Base-by-base conservation (phyloP, 2,113 vertebrate genomes). In the Pseudolaguvia tuberculata region DNA sequence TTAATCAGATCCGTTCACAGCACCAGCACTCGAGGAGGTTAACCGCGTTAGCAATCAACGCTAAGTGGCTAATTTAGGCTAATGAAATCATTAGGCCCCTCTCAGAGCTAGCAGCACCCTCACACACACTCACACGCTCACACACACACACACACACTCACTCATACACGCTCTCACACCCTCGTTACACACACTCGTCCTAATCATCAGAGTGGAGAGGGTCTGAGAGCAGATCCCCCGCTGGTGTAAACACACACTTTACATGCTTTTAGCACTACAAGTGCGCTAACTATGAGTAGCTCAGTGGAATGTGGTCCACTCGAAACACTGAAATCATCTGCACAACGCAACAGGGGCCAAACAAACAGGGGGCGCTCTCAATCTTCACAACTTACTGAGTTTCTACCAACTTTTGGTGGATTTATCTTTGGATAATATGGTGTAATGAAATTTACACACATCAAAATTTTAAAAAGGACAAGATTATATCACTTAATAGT, bases 171-270 rank as follows among this genome's bases (percentile, higher is more conserved):
- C n/a, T n/a, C n/a, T n/a, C n/a, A n/a, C n/a, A 25, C 53, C 69
- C 57, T n/a, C 68, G 23, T 39, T 70, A 56, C 52, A 70, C 69
- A 57, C 69, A 14, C 68, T 55, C 20, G 5, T 53, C 52, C 3
- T 25, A 42, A 45, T 57, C 52, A 71, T 45, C 69, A 27, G 55
- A 58, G 53, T 58, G 23, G 15, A 71, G 69, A 71, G 21, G 55
- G 23, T 42, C 55, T 67, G 48, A 63, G 18, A 48, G 45, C 20
- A 50, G 56, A 62, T 50, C 51, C 21, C n/a, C 15, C 56, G 42
- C 12, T 80, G 80, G 85, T 86, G 72, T 50, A 53, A 59, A 70
- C 63, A 66, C 45, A 66, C 23, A 48, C 63, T 66, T 48, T 5
- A 66, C 42, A 27, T 17, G 27, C 42, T 27, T 66, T 66, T 47